Percentiles rank a stretch among this genome's conserved stretches.
Evolutionary conservation across 2,797 vertebrate genomes (phyloP).

Genomic region (Ctenopoma kingsleyae): DNA sequence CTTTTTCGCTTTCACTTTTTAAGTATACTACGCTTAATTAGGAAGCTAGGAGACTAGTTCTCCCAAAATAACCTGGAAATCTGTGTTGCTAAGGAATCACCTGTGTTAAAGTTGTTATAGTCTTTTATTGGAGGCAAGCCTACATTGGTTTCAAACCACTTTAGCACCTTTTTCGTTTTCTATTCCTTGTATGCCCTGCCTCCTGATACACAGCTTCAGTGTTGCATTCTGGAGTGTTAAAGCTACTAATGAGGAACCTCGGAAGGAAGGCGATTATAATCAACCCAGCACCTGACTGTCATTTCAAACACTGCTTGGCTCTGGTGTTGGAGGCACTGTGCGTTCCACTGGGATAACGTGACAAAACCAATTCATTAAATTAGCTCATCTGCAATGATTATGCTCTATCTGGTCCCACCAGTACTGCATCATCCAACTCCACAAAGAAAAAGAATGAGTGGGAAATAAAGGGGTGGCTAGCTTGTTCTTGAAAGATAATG

Average conservation of each 20-base stretch:
- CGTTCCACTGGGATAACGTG: constrained; percentile 89
- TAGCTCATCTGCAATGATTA: constrained; percentile 90
- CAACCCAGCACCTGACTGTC: constrained; percentile 93
- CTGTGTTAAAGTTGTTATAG: constrained; percentile 29
- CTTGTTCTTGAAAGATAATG: constrained; percentile 80
- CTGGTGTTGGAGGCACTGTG: constrained; percentile 74
- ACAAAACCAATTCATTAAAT: constrained; percentile 95
- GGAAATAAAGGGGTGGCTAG: constrained; percentile 65
- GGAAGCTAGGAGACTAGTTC: constrained; percentile 29
- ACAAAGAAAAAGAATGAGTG: constrained; percentile 50
- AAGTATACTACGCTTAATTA: constrained; percentile 35
- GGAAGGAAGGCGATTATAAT: constrained; percentile 89
- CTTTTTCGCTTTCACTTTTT: not conserved
- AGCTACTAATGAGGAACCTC: constrained; percentile 80
- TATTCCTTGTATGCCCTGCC: constrained; percentile 24
- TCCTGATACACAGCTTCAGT: constrained; percentile 56
- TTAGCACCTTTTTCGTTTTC: constrained; percentile 47
- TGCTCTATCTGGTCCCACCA: constrained; percentile 76
- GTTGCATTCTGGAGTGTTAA: constrained; percentile 67
- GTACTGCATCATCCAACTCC: constrained; percentile 58
- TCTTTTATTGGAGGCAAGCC: constrained; percentile 30
- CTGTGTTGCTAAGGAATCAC: constrained; percentile 22
- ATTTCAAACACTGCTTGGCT: constrained; percentile 87
- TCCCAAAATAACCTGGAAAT: constrained; percentile 40
- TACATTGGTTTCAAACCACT: constrained; percentile 53